Evolutionary conservation across 2,113 vertebrate genomes (phyloP).

Genomic region (Montifringilla adamsi): DNA sequence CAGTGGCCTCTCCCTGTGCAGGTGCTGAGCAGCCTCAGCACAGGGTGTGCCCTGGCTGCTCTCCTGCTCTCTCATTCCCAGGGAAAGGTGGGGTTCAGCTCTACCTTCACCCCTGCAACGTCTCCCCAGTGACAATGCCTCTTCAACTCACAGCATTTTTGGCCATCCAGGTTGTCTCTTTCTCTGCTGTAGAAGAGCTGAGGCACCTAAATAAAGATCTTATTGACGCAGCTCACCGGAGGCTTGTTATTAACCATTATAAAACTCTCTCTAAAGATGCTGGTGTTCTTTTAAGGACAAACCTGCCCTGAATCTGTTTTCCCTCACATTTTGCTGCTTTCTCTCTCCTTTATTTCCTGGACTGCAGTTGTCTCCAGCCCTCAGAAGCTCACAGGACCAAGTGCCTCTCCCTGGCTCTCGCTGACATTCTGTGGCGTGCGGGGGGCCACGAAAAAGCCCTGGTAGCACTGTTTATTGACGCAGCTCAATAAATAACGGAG

Average conservation of each 20-base stretch:
- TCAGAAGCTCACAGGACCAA: conserved; percentile 72
- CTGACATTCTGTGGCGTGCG: conserved; percentile 88
- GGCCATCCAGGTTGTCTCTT: neutral
- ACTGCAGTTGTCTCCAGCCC: conserved; percentile 66
- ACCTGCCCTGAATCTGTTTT: neutral
- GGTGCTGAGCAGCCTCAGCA: neutral
- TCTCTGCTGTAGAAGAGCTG: neutral
- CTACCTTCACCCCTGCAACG: neutral
- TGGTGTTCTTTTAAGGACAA: neutral
- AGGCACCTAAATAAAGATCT: neutral
- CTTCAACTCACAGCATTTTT: neutral
- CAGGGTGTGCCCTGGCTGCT: neutral
- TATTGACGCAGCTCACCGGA: rapidly evolving
- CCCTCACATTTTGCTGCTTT: neutral
- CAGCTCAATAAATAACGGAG: no score
- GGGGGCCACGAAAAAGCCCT: conserved; percentile 77
- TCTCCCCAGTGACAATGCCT: neutral
- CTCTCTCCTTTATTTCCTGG: neutral
- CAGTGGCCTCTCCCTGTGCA: neutral
- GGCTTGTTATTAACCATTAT: rapidly evolving
- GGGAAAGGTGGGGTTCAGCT: neutral
- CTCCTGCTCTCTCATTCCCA: neutral
- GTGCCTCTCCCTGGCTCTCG: conserved; percentile 79
- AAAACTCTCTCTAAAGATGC: neutral
- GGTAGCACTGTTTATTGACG: conserved; percentile 75